A percentile compares a stretch with the other conserved stretches of the same genome.
Conservation (phyloP, 2,113 vertebrate genomes). For the Pterophyllum scalare region DNA sequence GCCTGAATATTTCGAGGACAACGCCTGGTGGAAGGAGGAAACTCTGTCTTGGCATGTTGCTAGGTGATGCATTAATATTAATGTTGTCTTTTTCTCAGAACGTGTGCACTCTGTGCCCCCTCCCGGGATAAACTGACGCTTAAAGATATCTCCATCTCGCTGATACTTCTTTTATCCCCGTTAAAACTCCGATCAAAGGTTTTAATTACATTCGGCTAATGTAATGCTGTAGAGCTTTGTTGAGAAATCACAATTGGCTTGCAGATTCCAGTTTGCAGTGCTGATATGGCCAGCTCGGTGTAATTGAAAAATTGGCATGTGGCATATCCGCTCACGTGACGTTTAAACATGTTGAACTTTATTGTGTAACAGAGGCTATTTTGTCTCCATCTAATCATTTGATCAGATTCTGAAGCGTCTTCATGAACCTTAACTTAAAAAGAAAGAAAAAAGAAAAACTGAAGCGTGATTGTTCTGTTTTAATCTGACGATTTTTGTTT, state of each 20-base stretch:
- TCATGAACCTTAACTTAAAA: not conserved
- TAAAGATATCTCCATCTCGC: conserved; percentile 67
- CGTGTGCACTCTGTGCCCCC: conserved; percentile 46
- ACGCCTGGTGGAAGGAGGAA: conserved; percentile 45
- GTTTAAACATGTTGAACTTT: conserved; percentile 26
- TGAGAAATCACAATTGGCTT: conserved; percentile 28
- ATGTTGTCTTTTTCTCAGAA: conserved; percentile 66
- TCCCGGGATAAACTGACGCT: conserved; percentile 61
- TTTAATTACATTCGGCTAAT: conserved; percentile 69
- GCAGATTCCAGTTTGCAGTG: conserved; percentile 21
- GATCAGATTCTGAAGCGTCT: conserved; percentile 4
- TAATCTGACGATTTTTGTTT: not conserved
- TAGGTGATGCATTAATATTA: conserved; percentile 76
- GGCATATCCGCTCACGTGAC: not conserved
- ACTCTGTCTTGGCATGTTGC: conserved; percentile 65
- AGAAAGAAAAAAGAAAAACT: not conserved
- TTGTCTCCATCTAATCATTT: conserved; percentile 3
- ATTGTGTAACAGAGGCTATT: not conserved
- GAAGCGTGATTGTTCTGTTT: not conserved
- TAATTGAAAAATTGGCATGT: conserved; percentile 48
- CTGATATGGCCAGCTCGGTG: not conserved
- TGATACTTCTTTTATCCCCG: conserved; percentile 67
- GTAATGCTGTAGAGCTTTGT: conserved; percentile 52
- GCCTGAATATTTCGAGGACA: conserved; percentile 49
- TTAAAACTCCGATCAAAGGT: conserved; percentile 63